Evolutionary conservation across 1,140 invertebrate genomes (phyloP).

Genomic region (Drosophila bocqueti): DNA sequence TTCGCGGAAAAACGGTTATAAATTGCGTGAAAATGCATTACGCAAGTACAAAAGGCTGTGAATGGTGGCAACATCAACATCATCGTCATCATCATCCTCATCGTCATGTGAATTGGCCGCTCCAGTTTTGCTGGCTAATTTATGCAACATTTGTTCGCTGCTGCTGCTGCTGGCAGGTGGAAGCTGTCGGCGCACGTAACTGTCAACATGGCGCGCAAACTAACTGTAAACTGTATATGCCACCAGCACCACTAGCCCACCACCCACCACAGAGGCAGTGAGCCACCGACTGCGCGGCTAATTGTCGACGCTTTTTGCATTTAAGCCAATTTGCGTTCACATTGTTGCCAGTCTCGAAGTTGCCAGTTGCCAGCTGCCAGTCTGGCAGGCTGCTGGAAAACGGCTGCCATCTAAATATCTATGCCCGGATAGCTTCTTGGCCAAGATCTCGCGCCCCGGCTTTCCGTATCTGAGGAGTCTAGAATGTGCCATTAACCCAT

Average conservation of each 20-base stretch:
- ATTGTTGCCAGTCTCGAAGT: conserved; percentile 34
- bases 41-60: conserved; percentile 82
- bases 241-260: conserved; percentile 19
- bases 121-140: conserved; percentile 77
- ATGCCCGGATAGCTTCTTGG: conserved; percentile 61
- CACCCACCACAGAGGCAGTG: conserved; percentile 29
- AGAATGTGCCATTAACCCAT: conserved; percentile 81
- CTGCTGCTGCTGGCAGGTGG: conserved; percentile 43
- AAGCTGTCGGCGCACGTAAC: conserved; percentile 74
- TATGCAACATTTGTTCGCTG: conserved; percentile 65
- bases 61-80: conserved; percentile 70
- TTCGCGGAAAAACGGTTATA: conserved; percentile 69
- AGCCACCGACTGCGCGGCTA: conserved; percentile 66
- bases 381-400: conserved; percentile 39
- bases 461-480: conserved; percentile 45
- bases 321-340: conserved; percentile 76
- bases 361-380: conserved; percentile 22
- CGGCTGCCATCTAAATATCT: conserved; percentile 76
- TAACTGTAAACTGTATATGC: conserved; percentile 76
- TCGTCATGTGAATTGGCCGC: conserved; percentile 64
- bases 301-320: conserved; percentile 75
- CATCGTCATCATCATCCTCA: conserved; percentile 1
- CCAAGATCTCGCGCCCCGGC: conserved; percentile 43
- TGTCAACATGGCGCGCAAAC: conserved; percentile 77
- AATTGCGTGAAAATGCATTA: conserved; percentile 83